A percentile compares a stretch with the other conserved stretches of the same genome.
phyloP scores from a whole-genome alignment of 2,888 invertebrate species.

The Philereme vetulata region DNA sequence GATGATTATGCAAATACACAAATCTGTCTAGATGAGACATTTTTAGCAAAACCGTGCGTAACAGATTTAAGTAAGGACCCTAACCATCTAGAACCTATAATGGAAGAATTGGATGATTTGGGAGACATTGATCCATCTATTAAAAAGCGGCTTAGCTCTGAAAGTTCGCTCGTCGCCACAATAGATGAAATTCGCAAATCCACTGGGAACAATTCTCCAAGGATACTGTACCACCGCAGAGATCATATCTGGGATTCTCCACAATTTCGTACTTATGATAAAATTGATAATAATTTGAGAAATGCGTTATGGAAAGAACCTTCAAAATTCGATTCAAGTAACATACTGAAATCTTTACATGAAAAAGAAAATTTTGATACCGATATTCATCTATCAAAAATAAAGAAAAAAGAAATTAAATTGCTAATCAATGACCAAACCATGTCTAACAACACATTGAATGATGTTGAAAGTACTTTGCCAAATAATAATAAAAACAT shows the following conservation, averaged over 20 bases:
- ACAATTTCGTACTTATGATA: constrained; percentile 59
- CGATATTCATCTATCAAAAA: constrained; percentile 49
- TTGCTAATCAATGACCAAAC: constrained; percentile 27
- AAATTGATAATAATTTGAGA: constrained; percentile 67
- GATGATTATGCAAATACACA: constrained; percentile 82
- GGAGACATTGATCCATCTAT: constrained; percentile 69
- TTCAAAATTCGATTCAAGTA: constrained; percentile 71
- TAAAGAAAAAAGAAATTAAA: constrained; percentile 57
- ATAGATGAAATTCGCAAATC: constrained; percentile 86
- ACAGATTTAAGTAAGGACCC: constrained; percentile 79
- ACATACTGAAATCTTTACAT: constrained; percentile 70
- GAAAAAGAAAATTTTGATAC: constrained; percentile 70
- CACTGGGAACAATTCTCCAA: constrained; percentile 82
- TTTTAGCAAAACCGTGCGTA: constrained; percentile 82
- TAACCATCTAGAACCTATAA: constrained; percentile 80
- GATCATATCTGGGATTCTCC: constrained; percentile 79
- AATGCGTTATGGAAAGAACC: constrained; percentile 79
- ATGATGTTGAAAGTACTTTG: constrained; percentile 39
- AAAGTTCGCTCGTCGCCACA: constrained; percentile 85
- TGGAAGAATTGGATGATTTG: constrained; percentile 84
- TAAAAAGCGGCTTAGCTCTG: constrained; percentile 76
- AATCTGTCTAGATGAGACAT: constrained; percentile 78
- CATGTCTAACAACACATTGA: constrained; percentile 2
- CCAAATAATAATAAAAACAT: constrained; percentile 54
- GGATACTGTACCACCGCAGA: constrained; percentile 81